A percentile compares a stretch with the other conserved stretches of the same genome.
These are phyloP conservation scores for Tachypleus tridentatus DNA, from an alignment of 1,140 invertebrate species.

Conservation along the genomic window DNA sequence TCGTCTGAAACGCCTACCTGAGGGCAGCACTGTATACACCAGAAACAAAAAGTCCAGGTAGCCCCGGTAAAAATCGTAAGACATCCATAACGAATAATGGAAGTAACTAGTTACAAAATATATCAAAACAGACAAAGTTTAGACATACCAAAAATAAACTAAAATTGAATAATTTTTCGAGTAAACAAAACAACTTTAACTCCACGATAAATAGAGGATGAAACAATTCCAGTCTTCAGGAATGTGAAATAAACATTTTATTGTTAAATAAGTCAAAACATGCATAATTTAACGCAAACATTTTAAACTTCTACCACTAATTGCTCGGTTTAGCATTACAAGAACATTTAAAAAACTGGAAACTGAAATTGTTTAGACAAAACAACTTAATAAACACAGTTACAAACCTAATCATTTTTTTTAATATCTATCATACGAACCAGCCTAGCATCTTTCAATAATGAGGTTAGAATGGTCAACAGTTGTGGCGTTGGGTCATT, in stretches of 20 bases:
- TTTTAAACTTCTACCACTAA: too few species aligned
- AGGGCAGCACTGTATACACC: slow-evolving; percentile 59
- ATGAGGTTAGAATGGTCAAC: too few species aligned
- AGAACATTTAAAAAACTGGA: too few species aligned
- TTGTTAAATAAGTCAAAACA: not conserved
- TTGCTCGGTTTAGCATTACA: too few species aligned
- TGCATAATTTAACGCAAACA: not conserved
- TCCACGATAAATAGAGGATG: not conserved
- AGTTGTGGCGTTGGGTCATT: too few species aligned
- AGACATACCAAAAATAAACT: not conserved
- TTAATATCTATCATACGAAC: too few species aligned
- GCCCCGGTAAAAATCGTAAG: slow-evolving; percentile 52
- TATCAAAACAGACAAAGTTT: too few species aligned
- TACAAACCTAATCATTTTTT: too few species aligned
- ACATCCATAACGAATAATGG: slow-evolving; percentile 43
- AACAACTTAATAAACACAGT: too few species aligned
- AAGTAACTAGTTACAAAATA: slow-evolving; percentile 29
- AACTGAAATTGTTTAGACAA: too few species aligned
- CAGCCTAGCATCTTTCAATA: too few species aligned
- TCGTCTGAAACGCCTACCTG: slow-evolving; percentile 38
- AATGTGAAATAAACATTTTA: not conserved
- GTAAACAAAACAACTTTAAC: not conserved
- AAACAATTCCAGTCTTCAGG: not conserved
- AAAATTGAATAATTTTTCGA: not conserved
- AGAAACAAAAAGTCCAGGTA: slow-evolving; percentile 78